Evolutionary conservation across 2,113 vertebrate species (phyloP).

Genomic region (Sander vitreus): DNA sequence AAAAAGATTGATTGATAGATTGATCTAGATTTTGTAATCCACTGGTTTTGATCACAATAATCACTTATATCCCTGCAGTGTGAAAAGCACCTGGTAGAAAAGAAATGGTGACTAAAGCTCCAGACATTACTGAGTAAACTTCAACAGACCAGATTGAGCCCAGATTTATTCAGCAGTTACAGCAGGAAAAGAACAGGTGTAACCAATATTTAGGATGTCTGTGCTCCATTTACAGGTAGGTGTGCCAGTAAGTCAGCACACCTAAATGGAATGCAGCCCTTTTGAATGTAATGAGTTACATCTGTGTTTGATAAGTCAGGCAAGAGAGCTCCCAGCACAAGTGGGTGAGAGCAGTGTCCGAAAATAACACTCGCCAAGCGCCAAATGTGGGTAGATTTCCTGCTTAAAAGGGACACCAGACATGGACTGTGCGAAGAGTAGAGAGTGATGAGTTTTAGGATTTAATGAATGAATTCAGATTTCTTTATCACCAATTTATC

Average conservation of each 20-base stretch:
- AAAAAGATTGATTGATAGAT: too few relatives aligned
- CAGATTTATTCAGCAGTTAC: background rate
- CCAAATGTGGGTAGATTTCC: too few relatives aligned
- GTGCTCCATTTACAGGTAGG: constrained; percentile 18
- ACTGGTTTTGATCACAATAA: background rate
- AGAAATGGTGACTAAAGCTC: background rate
- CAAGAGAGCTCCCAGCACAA: too few relatives aligned
- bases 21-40: background rate
- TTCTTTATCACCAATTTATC: too few relatives aligned
- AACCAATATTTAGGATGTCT: constrained; percentile 39
- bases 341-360: too few relatives aligned
- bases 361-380: too few relatives aligned
- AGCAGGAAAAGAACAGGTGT: constrained; percentile 29
- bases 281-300: constrained; percentile 24
- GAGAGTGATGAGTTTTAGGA: too few relatives aligned
- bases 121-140: background rate
- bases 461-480: too few relatives aligned
- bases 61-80: background rate
- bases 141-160: constrained; percentile 11
- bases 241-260: constrained; percentile 33
- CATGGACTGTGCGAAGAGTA: too few relatives aligned
- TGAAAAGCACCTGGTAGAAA: constrained; percentile 14
- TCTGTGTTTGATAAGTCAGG: constrained; percentile 30
- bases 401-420: too few relatives aligned
- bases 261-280: constrained; percentile 35